Evolutionary conservation across 2,797 vertebrate genomes (phyloP).

Genomic region (Gymnocypris eckloni): DNA sequence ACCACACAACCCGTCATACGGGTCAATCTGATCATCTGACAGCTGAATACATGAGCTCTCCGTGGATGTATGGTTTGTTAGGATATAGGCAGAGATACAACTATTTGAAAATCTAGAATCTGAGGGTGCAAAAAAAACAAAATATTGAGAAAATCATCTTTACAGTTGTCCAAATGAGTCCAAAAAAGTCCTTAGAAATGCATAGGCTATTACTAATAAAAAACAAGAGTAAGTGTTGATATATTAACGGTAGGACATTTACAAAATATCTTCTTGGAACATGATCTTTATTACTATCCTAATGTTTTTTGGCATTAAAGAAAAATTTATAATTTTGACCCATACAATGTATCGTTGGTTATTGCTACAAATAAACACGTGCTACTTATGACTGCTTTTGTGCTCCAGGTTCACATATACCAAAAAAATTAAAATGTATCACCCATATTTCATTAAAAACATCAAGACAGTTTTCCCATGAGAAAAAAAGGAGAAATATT

Average conservation of each 20-base stretch:
- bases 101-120: neutral
- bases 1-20: neutral
- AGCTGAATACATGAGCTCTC: neutral
- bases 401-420: neutral
- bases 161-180: neutral
- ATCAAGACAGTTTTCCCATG: neutral
- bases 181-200: neutral
- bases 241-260: neutral
- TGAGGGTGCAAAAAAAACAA: neutral
- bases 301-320: no score
- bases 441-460: neutral
- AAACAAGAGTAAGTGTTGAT: neutral
- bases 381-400: neutral
- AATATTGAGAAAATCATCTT: neutral
- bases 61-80: neutral
- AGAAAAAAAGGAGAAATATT: neutral
- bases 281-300: neutral
- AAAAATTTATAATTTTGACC: no score
- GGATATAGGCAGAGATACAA: neutral
- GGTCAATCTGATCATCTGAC: neutral
- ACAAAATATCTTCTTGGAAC: neutral
- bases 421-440: no score
- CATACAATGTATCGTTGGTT: neutral
- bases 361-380: neutral
- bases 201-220: neutral